Evolutionary conservation across 2,797 vertebrate genomes (phyloP).

Genomic region (Schizothorax lantsangensis): DNA sequence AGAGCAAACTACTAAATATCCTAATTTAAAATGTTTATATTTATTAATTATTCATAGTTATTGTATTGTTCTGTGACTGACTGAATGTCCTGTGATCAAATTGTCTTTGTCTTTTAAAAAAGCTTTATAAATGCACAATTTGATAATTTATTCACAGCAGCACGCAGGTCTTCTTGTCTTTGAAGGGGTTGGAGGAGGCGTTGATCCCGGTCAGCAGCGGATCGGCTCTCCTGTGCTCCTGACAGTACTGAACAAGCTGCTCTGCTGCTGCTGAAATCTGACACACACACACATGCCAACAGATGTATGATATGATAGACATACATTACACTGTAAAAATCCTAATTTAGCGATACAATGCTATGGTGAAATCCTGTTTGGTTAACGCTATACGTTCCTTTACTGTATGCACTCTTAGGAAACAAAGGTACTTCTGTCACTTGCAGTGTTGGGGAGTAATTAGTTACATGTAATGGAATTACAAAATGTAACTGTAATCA

Average conservation of each 20-base stretch:
- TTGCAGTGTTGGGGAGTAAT: too few relatives aligned
- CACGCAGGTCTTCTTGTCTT: slow-evolving; percentile 84
- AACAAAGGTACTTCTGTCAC: too few relatives aligned
- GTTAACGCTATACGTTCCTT: too few relatives aligned
- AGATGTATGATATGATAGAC: neutral
- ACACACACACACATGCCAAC: neutral
- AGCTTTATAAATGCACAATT: slow-evolving; percentile 13
- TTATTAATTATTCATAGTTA: neutral
- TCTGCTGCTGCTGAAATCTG: slow-evolving; percentile 83
- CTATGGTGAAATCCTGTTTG: too few relatives aligned
- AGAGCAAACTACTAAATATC: neutral
- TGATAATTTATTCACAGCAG: slow-evolving; percentile 74
- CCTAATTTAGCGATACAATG: too few relatives aligned
- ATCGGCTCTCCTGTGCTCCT: slow-evolving; percentile 80
- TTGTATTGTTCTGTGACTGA: slow-evolving; percentile 1
- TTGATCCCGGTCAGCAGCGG: slow-evolving; percentile 83
- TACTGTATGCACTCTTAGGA: too few relatives aligned
- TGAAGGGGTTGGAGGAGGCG: slow-evolving; percentile 84
- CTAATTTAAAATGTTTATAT: neutral
- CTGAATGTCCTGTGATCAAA: neutral
- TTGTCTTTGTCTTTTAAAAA: neutral
- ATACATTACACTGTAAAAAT: neutral
- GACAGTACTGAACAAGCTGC: slow-evolving; percentile 84
- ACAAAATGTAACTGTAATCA: too few relatives aligned
- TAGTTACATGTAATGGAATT: too few relatives aligned